Conservation (phyloP, 2,888 invertebrate species). For the Apodemia hepburni region DNA sequence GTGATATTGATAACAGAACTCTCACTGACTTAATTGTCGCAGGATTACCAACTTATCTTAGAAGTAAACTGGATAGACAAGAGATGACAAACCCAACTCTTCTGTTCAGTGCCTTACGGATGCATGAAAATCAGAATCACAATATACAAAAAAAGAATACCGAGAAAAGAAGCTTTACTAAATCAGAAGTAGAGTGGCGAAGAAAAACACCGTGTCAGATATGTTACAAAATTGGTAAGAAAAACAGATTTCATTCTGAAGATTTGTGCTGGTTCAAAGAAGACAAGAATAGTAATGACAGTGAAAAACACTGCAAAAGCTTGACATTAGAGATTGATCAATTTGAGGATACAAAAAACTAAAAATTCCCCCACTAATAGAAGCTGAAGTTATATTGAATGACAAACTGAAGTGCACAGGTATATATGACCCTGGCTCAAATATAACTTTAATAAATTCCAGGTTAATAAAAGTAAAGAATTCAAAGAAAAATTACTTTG, state of each 20-base stretch:
- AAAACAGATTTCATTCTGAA: conserved; percentile 24
- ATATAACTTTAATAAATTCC: conserved; percentile 24
- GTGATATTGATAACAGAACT: conserved; percentile 21
- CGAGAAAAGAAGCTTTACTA: conserved; percentile 16
- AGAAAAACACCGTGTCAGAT: conserved; percentile 21
- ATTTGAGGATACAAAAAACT: conserved; percentile 28
- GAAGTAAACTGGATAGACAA: conserved; percentile 20
- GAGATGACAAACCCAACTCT: conserved; percentile 19
- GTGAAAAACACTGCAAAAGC: conserved; percentile 21
- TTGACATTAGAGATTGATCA: conserved; percentile 24
- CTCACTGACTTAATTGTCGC: conserved; percentile 22
- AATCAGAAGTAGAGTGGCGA: conserved; percentile 19
- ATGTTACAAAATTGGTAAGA: conserved; percentile 23
- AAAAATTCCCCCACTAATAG: conserved; percentile 23
- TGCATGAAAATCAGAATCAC: conserved; percentile 21
- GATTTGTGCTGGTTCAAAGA: conserved; percentile 27
- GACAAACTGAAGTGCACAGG: conserved; percentile 22
- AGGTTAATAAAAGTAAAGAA: conserved; percentile 21
- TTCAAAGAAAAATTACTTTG: conserved; percentile 21
- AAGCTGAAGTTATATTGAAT: conserved; percentile 19
- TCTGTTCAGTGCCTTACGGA: conserved; percentile 19
- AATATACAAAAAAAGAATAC: conserved; percentile 16
- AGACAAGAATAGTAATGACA: conserved; percentile 20
- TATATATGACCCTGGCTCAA: conserved; percentile 23
- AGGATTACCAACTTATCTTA: conserved; percentile 22